These are phyloP conservation scores for Anorthoa munda DNA, from an alignment of 2,888 invertebrate species.

Conservation along the genomic window DNA sequence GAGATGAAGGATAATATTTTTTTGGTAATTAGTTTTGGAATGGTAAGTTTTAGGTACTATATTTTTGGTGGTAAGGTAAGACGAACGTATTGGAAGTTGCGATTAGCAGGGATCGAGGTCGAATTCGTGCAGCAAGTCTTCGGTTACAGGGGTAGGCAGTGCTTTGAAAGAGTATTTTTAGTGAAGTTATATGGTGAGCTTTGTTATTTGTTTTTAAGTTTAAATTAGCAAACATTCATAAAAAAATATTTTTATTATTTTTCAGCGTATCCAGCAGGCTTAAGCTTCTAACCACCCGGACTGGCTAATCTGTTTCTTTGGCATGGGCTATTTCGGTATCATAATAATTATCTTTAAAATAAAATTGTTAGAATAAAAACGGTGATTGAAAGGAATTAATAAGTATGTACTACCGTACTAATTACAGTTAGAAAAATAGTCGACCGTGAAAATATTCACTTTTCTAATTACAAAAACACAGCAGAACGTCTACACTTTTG, in stretches of 20 bases:
- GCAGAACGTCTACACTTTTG: neutral
- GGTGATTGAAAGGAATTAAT: no score
- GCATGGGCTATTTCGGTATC: no score
- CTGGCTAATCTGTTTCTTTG: no score
- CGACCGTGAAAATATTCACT: no score
- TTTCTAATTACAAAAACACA: no score
- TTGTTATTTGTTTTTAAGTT: neutral
- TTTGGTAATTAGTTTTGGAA: constrained; percentile 32
- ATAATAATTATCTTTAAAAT: no score
- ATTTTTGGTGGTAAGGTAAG: neutral
- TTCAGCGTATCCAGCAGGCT: no score
- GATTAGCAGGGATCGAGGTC: neutral
- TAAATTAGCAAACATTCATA: neutral
- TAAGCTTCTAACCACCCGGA: no score
- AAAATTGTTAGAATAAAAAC: no score
- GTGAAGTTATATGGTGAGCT: neutral
- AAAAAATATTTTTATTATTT: neutral
- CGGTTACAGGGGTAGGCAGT: no score
- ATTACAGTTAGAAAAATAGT: no score
- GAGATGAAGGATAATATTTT: constrained; percentile 43
- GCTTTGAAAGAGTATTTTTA: neutral
- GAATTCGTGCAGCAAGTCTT: neutral
- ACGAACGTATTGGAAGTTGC: neutral
- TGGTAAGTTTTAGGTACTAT: neutral
- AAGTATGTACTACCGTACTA: no score